These are phyloP conservation scores for Melipona bicolor DNA, from an alignment of 2,888 invertebrate species.

Conservation along the genomic window DNA sequence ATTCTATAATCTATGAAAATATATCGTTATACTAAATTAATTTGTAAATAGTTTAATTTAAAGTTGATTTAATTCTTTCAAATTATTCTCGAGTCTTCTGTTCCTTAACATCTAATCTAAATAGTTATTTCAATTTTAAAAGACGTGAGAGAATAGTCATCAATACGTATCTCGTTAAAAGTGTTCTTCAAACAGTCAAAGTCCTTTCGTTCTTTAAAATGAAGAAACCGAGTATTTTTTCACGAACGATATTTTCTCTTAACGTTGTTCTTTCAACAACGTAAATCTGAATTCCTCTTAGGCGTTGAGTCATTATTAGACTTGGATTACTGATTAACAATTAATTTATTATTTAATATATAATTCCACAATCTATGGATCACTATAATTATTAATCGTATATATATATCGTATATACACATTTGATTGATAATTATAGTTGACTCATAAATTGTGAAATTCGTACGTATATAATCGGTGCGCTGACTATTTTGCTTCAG, in stretches of 20 bases:
- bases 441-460: background rate
- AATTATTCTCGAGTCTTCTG: too few relatives aligned
- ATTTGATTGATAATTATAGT: background rate
- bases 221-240: background rate
- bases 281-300: conserved; percentile 50
- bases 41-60: too few relatives aligned
- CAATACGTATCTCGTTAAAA: background rate
- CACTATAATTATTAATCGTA: too few relatives aligned
- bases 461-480: too few relatives aligned
- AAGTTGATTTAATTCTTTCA: too few relatives aligned
- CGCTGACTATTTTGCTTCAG: too few relatives aligned
- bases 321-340: too few relatives aligned
- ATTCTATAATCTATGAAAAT: background rate
- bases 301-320: background rate
- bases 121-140: too few relatives aligned
- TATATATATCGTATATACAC: background rate
- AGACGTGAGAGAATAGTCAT: background rate
- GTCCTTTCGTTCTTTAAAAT: background rate
- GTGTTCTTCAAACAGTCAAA: background rate
- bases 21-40: too few relatives aligned
- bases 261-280: conserved; percentile 25
- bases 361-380: too few relatives aligned
- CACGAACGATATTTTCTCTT: conserved; percentile 15
- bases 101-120: too few relatives aligned
- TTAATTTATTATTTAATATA: too few relatives aligned